Percentiles rank a stretch among this genome's conserved stretches.
Conservation (phyloP, 2,888 invertebrate genomes). For the Lasiommata megera region DNA sequence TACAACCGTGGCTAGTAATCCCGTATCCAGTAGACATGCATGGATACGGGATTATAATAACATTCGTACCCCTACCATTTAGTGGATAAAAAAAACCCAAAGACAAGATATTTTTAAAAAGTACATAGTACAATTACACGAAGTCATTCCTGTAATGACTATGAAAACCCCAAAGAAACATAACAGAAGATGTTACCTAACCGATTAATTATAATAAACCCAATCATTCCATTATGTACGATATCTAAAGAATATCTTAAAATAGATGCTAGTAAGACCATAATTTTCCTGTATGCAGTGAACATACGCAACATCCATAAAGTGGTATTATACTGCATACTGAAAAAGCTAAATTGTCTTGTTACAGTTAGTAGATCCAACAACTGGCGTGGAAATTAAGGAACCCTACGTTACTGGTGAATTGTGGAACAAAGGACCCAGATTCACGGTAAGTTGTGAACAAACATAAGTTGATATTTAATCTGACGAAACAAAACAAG, state of each 20-base stretch:
- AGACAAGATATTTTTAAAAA: background rate
- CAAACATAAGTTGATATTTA: too few species aligned
- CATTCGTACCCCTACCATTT: too few species aligned
- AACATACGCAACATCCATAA: background rate
- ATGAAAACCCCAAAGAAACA: constrained; percentile 1
- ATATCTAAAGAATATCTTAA: background rate
- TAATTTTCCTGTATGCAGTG: background rate
- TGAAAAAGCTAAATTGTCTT: background rate
- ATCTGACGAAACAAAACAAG: too few species aligned
- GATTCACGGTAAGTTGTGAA: constrained; percentile 56
- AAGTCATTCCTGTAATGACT: background rate
- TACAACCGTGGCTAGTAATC: too few species aligned
- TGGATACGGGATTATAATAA: too few species aligned
- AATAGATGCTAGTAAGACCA: background rate
- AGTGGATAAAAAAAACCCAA: too few species aligned
- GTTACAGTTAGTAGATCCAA: constrained; percentile 58
- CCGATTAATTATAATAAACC: background rate
- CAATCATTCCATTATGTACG: background rate
- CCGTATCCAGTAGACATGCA: too few species aligned
- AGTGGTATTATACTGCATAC: background rate
- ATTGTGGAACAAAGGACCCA: constrained; percentile 48
- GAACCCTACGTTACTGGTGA: constrained; percentile 58
- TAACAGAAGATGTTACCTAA: background rate
- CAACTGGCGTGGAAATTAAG: constrained; percentile 52
- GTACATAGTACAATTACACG: background rate